Conservation (phyloP, 2,888 invertebrate genomes). For the Cephus pulcher region DNA sequence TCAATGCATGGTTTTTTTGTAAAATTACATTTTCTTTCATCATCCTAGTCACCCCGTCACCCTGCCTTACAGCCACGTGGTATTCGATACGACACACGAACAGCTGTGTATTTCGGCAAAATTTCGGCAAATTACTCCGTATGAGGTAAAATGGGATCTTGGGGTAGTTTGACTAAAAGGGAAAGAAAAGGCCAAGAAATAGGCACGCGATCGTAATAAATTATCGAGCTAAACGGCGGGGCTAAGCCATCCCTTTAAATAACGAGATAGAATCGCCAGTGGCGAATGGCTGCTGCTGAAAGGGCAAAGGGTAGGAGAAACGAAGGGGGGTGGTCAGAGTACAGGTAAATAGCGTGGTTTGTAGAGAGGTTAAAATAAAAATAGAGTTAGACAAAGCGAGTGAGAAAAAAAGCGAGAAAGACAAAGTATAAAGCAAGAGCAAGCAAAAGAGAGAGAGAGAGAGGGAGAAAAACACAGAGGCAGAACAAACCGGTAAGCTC, state of each 20-base stretch:
- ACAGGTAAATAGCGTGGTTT: slow-evolving; percentile 18
- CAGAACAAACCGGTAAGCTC: neutral
- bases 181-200: slow-evolving; percentile 6
- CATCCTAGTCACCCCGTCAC: neutral
- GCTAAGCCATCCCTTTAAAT: slow-evolving; percentile 36
- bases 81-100: neutral
- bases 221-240: slow-evolving; percentile 24
- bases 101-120: neutral
- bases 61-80: too few relatives aligned
- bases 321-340: neutral
- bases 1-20: neutral
- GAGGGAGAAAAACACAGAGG: neutral
- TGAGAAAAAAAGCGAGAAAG: neutral
- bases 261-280: slow-evolving; percentile 33
- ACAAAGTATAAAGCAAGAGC: neutral
- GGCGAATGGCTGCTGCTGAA: slow-evolving; percentile 13
- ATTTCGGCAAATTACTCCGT: neutral
- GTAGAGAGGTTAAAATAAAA: neutral
- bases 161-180: neutral
- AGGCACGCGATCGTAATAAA: slow-evolving; percentile 35
- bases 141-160: neutral
- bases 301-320: neutral
- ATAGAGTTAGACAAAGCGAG: neutral
- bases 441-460: neutral
- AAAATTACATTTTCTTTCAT: neutral